Evolutionary conservation across 2,113 vertebrate species (phyloP).

Genomic region (Myotis yumanensis): DNA sequence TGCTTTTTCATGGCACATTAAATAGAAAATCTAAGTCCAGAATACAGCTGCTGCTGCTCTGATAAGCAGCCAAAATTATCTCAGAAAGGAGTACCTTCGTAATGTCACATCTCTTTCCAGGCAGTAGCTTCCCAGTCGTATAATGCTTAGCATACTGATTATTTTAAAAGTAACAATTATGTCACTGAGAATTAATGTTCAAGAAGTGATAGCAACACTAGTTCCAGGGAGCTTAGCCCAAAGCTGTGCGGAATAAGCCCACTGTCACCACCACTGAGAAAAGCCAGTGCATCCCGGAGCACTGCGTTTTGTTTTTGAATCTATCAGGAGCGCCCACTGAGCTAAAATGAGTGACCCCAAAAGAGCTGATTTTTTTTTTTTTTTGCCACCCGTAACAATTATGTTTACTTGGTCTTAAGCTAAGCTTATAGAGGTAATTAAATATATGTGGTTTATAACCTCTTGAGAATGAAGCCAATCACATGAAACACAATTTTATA

Average conservation of each 20-base stretch:
- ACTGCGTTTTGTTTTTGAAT: neutral
- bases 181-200: conserved; percentile 44
- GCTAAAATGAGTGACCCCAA: conserved; percentile 23
- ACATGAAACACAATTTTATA: neutral
- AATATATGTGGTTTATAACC: neutral
- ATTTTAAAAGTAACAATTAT: conserved; percentile 43
- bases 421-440: neutral
- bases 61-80: conserved; percentile 67
- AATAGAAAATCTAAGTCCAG: conserved; percentile 50
- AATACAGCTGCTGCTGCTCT: conserved; percentile 64
- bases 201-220: neutral
- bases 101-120: neutral
- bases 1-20: conserved; percentile 53
- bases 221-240: neutral
- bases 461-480: conserved; percentile 37
- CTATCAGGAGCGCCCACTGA: neutral
- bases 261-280: neutral
- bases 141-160: neutral
- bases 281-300: neutral
- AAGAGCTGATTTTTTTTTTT: neutral
- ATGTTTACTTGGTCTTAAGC: conserved; percentile 24
- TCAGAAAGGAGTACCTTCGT: conserved; percentile 25
- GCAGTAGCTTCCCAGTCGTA: neutral
- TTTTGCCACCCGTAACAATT: conserved; percentile 19
- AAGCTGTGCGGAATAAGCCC: neutral